Base-by-base conservation (phyloP, 1,140 invertebrate species). In the Triops longicaudatus region DNA sequence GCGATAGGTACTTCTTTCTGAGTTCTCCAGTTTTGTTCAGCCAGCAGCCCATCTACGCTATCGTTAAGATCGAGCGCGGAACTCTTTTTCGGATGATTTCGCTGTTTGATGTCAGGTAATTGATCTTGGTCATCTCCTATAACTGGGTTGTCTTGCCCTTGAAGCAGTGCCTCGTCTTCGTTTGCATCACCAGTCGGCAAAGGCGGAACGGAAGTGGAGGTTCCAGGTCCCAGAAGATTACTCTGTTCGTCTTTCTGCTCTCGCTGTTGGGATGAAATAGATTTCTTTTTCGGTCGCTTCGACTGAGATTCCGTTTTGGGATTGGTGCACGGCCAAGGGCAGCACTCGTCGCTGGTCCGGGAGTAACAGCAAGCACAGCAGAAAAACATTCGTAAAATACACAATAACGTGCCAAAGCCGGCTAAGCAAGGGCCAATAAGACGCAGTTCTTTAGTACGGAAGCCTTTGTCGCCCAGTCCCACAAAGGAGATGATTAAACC, bases 401-500 rank as follows among this genome's bases (percentile, higher is more conserved):
- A 79, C 50, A 83, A 80, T 63, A 82, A 76, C 41, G 81, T 77
- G 11, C 83, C 83, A 75, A 88, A 83, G 79, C 87, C 88, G 78
- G 90, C 86, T 44, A 93, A 88, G 63, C 91, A 91, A 50, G 93
- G 93, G 50, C 93, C 93, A 83, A 94, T 92, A 78, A 94, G 87
- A 76, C 91, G 88, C 73, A 95, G 85, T 83, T 94, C 92, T 63
- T 91, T 88, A 73, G 92, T 94, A 84, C 93, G 91, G 87, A 95
- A 95, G 80, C 92, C 92, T 85, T 93, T 93, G 84, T 95, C 93
- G 79, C 93, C 93, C 74, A 92, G 93, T 79, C 93, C 93, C 28
- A 95, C 92, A 85, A 94, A 94, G 79, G 92, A 93, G 78, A 94
- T 93, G 78, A 94, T 90, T 76, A 93, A 87, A 22, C 93, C 93